Conservation (phyloP, 2,888 invertebrate genomes). For the Noctua janthe region DNA sequence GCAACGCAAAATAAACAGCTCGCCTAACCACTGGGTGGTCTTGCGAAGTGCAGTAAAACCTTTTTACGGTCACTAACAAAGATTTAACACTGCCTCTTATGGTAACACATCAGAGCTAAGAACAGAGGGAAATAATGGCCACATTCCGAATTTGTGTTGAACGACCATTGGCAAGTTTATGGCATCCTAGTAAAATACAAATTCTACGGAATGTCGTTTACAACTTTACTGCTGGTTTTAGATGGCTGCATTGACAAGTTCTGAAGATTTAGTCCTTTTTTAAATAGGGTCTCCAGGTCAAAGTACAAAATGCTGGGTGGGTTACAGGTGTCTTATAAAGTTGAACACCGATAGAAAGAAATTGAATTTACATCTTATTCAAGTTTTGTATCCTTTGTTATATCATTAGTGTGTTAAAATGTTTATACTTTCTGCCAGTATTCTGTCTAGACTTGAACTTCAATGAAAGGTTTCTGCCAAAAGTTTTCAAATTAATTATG, state of each 20-base stretch:
- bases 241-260: not conserved
- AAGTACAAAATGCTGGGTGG: not conserved
- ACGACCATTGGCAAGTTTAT: conserved; percentile 35
- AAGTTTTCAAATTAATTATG: not conserved
- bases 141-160: conserved; percentile 22
- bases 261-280: not conserved
- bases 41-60: conserved; percentile 32
- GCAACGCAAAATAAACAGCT: not conserved
- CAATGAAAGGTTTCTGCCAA: not conserved
- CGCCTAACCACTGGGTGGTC: conserved; percentile 32
- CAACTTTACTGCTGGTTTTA: conserved; percentile 3
- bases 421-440: not conserved
- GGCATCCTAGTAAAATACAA: conserved; percentile 17
- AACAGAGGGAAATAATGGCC: conserved; percentile 26
- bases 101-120: conserved; percentile 28
- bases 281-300: not conserved
- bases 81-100: conserved; percentile 21
- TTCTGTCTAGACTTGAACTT: not conserved
- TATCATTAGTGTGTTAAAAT: not conserved
- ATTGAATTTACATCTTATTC: not conserved
- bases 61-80: conserved; percentile 37
- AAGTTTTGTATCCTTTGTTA: not conserved
- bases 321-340: not conserved
- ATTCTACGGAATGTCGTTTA: conserved; percentile 16
- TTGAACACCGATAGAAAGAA: not conserved